These are phyloP conservation scores for Luehdorfia chinensis DNA, from an alignment of 1,140 invertebrate species.

Conservation along the genomic window DNA sequence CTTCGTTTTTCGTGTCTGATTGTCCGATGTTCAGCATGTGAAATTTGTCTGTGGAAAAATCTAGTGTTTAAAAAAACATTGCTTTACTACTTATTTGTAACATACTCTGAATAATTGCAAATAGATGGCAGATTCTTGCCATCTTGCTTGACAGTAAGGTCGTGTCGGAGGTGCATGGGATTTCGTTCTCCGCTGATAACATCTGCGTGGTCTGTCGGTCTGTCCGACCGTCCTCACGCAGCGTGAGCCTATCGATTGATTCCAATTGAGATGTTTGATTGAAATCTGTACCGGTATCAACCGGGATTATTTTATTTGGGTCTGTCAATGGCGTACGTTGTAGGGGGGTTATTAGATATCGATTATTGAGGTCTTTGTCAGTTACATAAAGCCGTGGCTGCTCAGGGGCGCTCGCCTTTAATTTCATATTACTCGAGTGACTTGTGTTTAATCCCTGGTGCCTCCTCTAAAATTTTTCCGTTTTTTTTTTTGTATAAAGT, in stretches of 20 bases:
- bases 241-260: constrained; percentile 14
- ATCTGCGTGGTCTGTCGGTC: constrained; percentile 6
- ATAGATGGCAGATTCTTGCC: background rate
- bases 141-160: background rate
- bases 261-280: constrained; percentile 14
- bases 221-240: constrained; percentile 8
- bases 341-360: background rate
- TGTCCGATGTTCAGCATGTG: no score
- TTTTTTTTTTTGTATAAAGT: no score
- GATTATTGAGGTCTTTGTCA: background rate
- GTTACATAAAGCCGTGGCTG: no score
- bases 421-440: no score
- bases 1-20: no score
- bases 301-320: constrained; percentile 10
- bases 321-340: background rate
- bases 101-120: no score
- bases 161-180: background rate
- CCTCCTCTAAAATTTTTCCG: no score
- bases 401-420: no score
- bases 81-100: no score
- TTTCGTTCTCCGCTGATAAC: background rate
- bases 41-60: no score
- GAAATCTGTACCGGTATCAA: constrained; percentile 13
- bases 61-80: no score
- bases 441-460: no score